Conservation (phyloP, 2,113 vertebrate genomes). For the Canis aureus region DNA sequence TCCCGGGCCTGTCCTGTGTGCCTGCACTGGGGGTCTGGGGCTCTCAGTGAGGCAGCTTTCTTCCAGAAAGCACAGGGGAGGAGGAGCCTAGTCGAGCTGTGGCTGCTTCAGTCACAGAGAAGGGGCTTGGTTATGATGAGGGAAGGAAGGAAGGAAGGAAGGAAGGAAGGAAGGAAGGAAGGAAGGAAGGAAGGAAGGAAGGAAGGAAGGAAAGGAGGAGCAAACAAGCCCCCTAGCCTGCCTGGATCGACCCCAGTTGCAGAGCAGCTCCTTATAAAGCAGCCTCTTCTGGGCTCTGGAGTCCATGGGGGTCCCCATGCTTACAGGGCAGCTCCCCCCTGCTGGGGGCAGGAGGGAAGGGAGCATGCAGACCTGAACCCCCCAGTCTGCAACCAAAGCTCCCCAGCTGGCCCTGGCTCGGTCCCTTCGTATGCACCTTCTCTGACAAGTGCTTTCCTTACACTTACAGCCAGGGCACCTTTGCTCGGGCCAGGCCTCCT, state of each 20-base stretch:
- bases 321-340: not conserved
- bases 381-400: not conserved
- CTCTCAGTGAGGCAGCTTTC: not conserved
- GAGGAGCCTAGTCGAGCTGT: not conserved
- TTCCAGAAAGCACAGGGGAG: not conserved
- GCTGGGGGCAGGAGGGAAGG: not conserved
- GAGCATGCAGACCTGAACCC: rapidly evolving
- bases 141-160: too few relatives aligned
- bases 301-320: not conserved
- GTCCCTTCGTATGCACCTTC: not conserved
- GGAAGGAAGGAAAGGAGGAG: not conserved
- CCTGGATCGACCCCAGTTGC: too few relatives aligned
- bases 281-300: not conserved
- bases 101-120: not conserved
- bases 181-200: too few relatives aligned
- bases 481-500: not conserved
- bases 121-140: not conserved
- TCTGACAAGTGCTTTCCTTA: too few relatives aligned
- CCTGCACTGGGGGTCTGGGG: not conserved
- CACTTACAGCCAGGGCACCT: not conserved
- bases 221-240: not conserved
- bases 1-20: not conserved
- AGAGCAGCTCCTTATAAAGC: not conserved
- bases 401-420: rapidly evolving
- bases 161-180: not conserved